Evolutionary conservation across 2,113 vertebrate genomes (phyloP).

Genomic region (Lepus americanus): DNA sequence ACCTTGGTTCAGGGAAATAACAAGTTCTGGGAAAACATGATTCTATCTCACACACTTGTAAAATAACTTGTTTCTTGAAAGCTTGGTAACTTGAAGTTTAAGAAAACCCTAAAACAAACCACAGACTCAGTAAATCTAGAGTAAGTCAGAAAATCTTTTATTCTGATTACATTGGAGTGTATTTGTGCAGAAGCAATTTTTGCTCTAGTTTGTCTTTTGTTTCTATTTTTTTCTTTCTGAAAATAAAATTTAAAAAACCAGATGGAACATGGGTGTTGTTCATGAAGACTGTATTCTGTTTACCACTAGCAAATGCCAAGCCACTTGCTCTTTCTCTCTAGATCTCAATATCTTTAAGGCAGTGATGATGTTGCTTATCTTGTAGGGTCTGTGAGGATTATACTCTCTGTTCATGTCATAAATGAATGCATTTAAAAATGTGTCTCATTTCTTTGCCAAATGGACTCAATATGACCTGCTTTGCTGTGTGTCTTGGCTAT

Average conservation of each 20-base stretch:
- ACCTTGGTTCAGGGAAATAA: neutral
- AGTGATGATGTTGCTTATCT: neutral
- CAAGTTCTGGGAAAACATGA: neutral
- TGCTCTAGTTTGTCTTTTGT: neutral
- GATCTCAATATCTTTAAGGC: neutral
- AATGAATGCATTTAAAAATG: neutral
- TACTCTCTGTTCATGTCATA: neutral
- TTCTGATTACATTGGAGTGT: neutral
- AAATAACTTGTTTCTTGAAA: conserved; percentile 52
- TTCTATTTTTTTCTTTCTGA: neutral
- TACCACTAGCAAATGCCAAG: neutral
- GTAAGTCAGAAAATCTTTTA: conserved; percentile 15
- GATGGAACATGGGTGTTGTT: neutral
- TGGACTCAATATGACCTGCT: neutral
- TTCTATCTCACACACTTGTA: neutral
- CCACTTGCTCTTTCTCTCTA: neutral
- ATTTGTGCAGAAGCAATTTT: neutral
- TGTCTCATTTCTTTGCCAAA: neutral
- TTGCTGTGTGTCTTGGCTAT: neutral
- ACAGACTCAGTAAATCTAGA: neutral
- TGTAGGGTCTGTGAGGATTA: neutral
- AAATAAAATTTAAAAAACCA: neutral
- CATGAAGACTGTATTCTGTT: neutral
- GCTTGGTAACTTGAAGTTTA: neutral
- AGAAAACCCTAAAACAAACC: neutral